Base-by-base conservation (phyloP, 2,888 invertebrate genomes). In the Sminthurides aquaticus region DNA sequence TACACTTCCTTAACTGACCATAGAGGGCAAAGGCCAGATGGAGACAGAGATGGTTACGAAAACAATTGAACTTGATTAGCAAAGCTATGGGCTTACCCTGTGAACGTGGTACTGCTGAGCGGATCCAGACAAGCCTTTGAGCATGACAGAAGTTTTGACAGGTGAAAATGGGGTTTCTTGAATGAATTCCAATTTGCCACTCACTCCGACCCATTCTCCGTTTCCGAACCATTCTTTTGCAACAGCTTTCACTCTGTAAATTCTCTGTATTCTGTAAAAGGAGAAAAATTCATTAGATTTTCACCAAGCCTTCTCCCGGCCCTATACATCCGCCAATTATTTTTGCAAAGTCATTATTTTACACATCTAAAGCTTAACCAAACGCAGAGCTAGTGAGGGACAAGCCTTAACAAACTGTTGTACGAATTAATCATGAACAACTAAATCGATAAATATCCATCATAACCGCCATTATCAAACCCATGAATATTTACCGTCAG, bases 201-300 rank as follows among this genome's bases (percentile, higher is more conserved):
- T 84, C 24, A 90, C 81, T 0, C 82, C 69, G 60, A 66, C 78
- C 0, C 80, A 79, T 66, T 84, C 83, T 0, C 89, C 90, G 78
- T 91, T 91, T 3, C 89, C 87, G 78, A 90, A 90, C 93, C 93
- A 93, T 76, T 91, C 89, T 75, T 86, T 87, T 0, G 86, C 88
- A 1, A 93, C 91, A 0, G 88, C 91, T 79, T 92, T 92, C 65
- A 90, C 84, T 5, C 89, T 84, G 75, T 87, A 87, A 5, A 88
- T 82, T 0, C 88, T 86, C 61, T 83, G 83, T 69, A 92, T 85
- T 64, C 91, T 91, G 76, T 8, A 79, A 77, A 65, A 20, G 34
- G 43, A 58, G 58, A 58, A 43, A 58, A 60, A n/a, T n/a, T n/a
- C n/a, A n/a, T n/a, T n/a, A n/a, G n/a, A n/a, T n/a, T n/a, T 34